A percentile compares a stretch with the other conserved stretches of the same genome.
phyloP scores from a whole-genome alignment of 1,140 invertebrate species.

The Atta cephalotes region DNA sequence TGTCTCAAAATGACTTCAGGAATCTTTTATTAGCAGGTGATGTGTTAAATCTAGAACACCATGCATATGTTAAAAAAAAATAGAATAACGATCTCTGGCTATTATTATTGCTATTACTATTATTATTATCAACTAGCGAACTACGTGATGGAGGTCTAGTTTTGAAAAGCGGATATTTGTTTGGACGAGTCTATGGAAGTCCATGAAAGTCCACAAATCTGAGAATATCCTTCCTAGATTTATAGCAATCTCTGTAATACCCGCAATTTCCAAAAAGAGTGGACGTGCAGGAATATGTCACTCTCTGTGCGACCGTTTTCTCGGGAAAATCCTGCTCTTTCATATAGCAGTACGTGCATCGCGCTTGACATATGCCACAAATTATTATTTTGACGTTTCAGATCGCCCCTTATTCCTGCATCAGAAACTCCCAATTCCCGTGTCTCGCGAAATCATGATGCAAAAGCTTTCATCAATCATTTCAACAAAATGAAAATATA shows the following conservation, averaged over 20 bases:
- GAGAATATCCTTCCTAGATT: conserved; percentile 54
- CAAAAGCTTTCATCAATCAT: conserved; percentile 78
- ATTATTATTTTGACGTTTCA: conserved; percentile 82
- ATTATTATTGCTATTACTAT: not conserved
- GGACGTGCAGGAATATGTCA: conserved; percentile 36
- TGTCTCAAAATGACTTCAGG: no score
- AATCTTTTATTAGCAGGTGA: no score
- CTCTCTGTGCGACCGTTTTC: conserved; percentile 27
- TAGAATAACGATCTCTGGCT: not conserved
- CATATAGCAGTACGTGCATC: conserved; percentile 57
- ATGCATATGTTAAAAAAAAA: not conserved
- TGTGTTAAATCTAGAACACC: no score
- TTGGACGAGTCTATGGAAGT: conserved; percentile 27
- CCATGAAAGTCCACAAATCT: conserved; percentile 55
- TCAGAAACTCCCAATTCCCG: conserved; percentile 64
- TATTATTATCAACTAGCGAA: not conserved
- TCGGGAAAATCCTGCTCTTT: conserved; percentile 63
- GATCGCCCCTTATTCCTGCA: conserved; percentile 69
- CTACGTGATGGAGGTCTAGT: not conserved
- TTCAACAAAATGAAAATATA: conserved; percentile 76
- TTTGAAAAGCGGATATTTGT: conserved; percentile 41
- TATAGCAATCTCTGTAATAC: conserved; percentile 46
- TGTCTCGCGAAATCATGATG: conserved; percentile 15
- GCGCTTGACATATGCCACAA: conserved; percentile 75
- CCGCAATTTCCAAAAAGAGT: conserved; percentile 61